Percentiles rank a stretch among this genome's conserved stretches.
These are phyloP conservation scores for Atrichornis clamosus DNA, from an alignment of 2,113 vertebrate genomes.

Conservation along the genomic window DNA sequence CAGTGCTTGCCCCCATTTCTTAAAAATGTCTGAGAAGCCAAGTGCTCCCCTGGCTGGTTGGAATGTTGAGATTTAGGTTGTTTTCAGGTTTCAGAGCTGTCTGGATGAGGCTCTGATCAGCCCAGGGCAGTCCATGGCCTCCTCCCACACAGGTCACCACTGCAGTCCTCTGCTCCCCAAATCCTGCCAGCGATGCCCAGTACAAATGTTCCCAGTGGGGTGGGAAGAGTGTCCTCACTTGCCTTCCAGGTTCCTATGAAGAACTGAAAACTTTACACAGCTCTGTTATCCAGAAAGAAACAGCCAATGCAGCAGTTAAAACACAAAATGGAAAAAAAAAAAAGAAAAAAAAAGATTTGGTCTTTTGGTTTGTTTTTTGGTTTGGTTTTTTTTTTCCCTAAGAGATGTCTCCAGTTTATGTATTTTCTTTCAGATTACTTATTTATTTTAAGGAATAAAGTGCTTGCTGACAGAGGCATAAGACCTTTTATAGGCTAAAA, in stretches of 20 bases:
- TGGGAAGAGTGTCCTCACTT: not conserved
- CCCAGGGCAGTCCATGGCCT: not conserved
- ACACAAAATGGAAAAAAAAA: not conserved
- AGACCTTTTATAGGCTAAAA: slow-evolving; percentile 50
- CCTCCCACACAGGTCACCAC: not conserved
- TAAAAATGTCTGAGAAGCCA: not conserved
- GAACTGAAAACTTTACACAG: not conserved
- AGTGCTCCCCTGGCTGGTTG: not conserved
- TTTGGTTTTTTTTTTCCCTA: too few species aligned
- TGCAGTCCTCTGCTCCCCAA: not conserved
- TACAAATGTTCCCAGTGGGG: not conserved
- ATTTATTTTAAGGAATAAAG: slow-evolving; percentile 44
- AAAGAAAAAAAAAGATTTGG: not conserved
- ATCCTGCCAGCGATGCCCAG: not conserved
- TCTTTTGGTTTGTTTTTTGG: not conserved
- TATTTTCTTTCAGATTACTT: slow-evolving; percentile 34
- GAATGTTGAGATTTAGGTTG: not conserved
- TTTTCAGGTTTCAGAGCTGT: not conserved
- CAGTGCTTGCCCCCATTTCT: not conserved
- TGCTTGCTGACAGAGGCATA: slow-evolving; percentile 47
- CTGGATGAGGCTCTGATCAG: not conserved
- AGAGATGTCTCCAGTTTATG: not conserved
- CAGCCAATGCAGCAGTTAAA: not conserved
- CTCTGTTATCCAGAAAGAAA: not conserved
- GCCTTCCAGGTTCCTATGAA: not conserved